Evolutionary conservation across 2,113 vertebrate species (phyloP).

Genomic region (Triplophysa dalaica): DNA sequence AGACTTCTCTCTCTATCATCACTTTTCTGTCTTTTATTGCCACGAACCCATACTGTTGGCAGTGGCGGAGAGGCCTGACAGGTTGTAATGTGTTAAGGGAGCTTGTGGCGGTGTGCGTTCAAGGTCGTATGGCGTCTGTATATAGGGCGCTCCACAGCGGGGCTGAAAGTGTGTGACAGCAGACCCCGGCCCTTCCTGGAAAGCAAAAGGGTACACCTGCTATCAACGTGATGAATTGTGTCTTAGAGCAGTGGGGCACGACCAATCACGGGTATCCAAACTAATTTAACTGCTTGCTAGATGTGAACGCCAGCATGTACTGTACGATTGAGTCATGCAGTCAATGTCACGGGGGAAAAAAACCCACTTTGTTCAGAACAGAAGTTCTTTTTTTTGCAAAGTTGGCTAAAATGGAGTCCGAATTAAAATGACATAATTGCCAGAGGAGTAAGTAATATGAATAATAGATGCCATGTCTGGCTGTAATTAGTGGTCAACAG

Average conservation of each 20-base stretch:
- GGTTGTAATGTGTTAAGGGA: conserved; percentile 42
- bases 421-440: conserved; percentile 54
- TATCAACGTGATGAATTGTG: conserved; percentile 48
- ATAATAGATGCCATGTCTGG: conserved; percentile 56
- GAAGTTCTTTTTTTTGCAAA: conserved; percentile 24
- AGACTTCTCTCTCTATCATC: conserved; percentile 12
- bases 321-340: neutral
- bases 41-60: conserved; percentile 9
- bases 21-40: conserved; percentile 13
- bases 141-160: conserved; percentile 41
- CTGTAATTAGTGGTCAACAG: conserved; percentile 58
- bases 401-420: conserved; percentile 23
- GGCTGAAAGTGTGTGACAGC: conserved; percentile 25
- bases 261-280: conserved; percentile 13
- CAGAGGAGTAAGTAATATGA: conserved; percentile 46
- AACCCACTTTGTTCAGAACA: neutral
- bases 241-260: conserved; percentile 23
- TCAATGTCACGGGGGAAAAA: neutral
- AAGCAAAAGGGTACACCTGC: conserved; percentile 48
- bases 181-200: conserved; percentile 28
- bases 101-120: conserved; percentile 31
- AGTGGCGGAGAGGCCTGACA: conserved; percentile 31
- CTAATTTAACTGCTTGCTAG: neutral
- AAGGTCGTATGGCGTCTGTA: conserved; percentile 35
- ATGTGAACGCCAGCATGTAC: conserved; percentile 22